These are phyloP conservation scores for Saturnia pavonia DNA, from an alignment of 2,888 invertebrate genomes.

Conservation along the genomic window DNA sequence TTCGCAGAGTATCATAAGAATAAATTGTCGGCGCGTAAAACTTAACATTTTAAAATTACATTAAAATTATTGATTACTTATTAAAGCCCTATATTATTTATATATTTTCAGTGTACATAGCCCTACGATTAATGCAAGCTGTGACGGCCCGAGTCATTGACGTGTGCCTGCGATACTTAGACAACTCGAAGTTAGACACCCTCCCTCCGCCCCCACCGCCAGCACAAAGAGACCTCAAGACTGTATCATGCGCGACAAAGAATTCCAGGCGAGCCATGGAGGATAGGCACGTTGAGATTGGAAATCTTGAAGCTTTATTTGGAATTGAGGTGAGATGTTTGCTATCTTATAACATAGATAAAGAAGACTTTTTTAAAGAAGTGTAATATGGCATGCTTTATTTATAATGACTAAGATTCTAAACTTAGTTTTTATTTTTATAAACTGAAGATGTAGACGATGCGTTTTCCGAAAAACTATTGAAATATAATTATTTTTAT, in stretches of 20 bases:
- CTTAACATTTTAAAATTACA: neutral
- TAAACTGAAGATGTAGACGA: neutral
- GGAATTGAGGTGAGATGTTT: conserved; percentile 84
- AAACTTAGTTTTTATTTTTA: neutral
- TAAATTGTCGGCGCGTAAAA: too few species aligned
- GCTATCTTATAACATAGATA: neutral
- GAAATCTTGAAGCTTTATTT: conserved; percentile 91
- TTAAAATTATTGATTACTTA: neutral
- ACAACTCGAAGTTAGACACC: conserved; percentile 84
- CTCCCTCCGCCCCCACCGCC: conserved; percentile 83
- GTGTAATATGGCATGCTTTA: neutral
- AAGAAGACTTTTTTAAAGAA: neutral
- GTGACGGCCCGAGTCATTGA: conserved; percentile 87
- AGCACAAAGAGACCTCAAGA: conserved; percentile 72
- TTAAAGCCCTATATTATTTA: conserved; percentile 1
- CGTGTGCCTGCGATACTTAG: conserved; percentile 86
- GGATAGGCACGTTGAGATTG: conserved; percentile 92
- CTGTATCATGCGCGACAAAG: conserved; percentile 87
- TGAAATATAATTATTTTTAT: neutral
- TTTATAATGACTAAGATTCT: too few species aligned
- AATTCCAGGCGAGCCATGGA: conserved; percentile 95
- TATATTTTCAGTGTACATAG: conserved; percentile 84
- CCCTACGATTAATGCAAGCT: conserved; percentile 87
- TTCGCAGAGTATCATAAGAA: too few species aligned
- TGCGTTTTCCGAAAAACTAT: neutral